These are phyloP conservation scores for Ephialtes manifestator DNA, from an alignment of 2,888 invertebrate species.

Conservation along the genomic window DNA sequence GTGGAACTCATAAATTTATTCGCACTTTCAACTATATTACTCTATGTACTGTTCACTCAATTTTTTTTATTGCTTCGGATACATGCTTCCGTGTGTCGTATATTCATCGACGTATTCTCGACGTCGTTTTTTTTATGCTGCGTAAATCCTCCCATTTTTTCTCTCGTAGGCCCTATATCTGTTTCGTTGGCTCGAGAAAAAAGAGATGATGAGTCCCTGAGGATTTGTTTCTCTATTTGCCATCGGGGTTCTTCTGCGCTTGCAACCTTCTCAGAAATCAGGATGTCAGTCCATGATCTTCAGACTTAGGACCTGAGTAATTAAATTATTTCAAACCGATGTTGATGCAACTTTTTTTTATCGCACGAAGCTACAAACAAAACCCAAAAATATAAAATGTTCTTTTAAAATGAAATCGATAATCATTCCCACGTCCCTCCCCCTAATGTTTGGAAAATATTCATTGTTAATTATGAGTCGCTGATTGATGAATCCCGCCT, in stretches of 20 bases:
- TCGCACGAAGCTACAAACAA: too few species aligned
- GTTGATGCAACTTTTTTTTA: neutral
- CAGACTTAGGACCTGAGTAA: neutral
- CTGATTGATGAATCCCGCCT: too few species aligned
- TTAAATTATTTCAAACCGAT: neutral
- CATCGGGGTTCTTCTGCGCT: too few species aligned
- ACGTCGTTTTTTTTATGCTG: constrained; percentile 15
- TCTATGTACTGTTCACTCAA: constrained; percentile 12
- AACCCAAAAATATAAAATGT: too few species aligned
- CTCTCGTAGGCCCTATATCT: too few species aligned
- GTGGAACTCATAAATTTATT: constrained; percentile 66
- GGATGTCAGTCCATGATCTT: constrained; percentile 12
- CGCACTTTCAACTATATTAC: constrained; percentile 48
- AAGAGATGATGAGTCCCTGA: constrained; percentile 25
- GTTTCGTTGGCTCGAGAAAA: constrained; percentile 16
- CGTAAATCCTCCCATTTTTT: neutral
- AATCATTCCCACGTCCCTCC: too few species aligned
- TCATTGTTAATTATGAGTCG: too few species aligned
- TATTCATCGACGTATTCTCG: constrained; percentile 46
- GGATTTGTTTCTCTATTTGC: constrained; percentile 12
- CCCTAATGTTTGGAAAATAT: too few species aligned
- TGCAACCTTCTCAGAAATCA: constrained; percentile 24
- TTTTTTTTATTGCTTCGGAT: constrained; percentile 21
- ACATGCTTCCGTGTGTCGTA: constrained; percentile 59
- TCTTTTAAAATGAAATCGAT: too few species aligned